Evolutionary conservation across 2,113 vertebrate genomes (phyloP).

Genomic region (Malurus elegans): DNA sequence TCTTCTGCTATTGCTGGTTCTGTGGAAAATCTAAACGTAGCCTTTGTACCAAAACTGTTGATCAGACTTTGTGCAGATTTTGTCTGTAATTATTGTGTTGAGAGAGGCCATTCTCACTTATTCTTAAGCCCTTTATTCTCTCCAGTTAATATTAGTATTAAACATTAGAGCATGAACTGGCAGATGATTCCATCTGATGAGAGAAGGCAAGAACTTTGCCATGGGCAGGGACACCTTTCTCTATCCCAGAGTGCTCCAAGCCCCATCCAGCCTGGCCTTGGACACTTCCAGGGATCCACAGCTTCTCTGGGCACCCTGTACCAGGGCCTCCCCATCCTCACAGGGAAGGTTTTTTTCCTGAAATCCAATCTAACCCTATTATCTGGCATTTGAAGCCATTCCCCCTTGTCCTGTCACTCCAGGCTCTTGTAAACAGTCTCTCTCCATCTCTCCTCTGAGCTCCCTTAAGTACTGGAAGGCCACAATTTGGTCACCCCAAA

Average conservation of each 20-base stretch:
- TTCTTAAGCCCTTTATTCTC: background rate
- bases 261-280: background rate
- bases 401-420: background rate
- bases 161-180: background rate
- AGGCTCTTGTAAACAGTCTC: background rate
- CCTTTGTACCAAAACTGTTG: constrained; percentile 27
- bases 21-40: background rate
- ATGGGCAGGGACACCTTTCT: background rate
- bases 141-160: background rate
- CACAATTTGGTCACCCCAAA: background rate
- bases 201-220: background rate
- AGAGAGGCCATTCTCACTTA: background rate
- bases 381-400: background rate
- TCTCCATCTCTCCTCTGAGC: background rate
- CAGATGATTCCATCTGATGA: background rate
- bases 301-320: background rate
- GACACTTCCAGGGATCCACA: background rate
- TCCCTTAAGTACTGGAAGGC: background rate
- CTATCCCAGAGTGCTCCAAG: background rate
- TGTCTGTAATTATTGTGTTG: background rate
- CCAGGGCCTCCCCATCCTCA: background rate
- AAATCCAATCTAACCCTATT: background rate
- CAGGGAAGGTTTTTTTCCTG: background rate
- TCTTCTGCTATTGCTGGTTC: background rate
- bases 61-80: background rate